Evolutionary conservation across 1,140 invertebrate species (phyloP).

Genomic region (Drosophila seguyi): DNA sequence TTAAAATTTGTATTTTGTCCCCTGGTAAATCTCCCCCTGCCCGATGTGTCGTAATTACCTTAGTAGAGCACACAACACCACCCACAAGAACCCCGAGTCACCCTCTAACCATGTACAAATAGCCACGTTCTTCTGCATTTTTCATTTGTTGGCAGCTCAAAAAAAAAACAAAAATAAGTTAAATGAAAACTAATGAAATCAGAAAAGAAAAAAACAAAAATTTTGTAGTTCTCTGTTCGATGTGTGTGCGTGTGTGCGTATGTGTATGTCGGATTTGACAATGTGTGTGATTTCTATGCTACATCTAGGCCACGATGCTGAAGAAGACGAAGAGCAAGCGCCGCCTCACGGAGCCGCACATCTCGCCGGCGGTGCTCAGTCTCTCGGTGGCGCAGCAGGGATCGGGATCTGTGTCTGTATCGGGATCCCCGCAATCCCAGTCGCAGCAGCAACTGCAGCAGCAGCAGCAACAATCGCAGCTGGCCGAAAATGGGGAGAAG

Average conservation of each 20-base stretch:
- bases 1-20: constrained; percentile 45
- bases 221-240: constrained; percentile 47
- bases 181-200: constrained; percentile 34
- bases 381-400: constrained; percentile 50
- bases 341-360: constrained; percentile 94
- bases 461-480: constrained; percentile 54
- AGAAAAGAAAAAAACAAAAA: constrained; percentile 21
- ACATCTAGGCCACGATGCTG: constrained; percentile 88
- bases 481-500: constrained; percentile 81
- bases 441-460: constrained; percentile 61
- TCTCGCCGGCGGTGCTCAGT: constrained; percentile 87
- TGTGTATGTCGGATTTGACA: constrained; percentile 76
- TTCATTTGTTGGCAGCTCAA: constrained; percentile 51
- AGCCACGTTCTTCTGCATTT: constrained; percentile 55
- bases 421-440: constrained; percentile 40
- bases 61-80: constrained; percentile 59
- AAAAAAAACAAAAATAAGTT: constrained; percentile 8
- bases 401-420: constrained; percentile 10
- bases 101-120: constrained; percentile 55
- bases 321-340: constrained; percentile 97
- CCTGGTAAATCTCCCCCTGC: constrained; percentile 27
- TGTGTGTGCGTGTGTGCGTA: constrained; percentile 65
- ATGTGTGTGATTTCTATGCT: constrained; percentile 76
- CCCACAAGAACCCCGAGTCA: constrained; percentile 16
- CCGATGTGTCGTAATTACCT: constrained; percentile 50